Percentiles rank a stretch among this genome's conserved stretches.
These are phyloP conservation scores for Lagopus leucura DNA, from an alignment of 2,113 vertebrate species.

Conservation along the genomic window DNA sequence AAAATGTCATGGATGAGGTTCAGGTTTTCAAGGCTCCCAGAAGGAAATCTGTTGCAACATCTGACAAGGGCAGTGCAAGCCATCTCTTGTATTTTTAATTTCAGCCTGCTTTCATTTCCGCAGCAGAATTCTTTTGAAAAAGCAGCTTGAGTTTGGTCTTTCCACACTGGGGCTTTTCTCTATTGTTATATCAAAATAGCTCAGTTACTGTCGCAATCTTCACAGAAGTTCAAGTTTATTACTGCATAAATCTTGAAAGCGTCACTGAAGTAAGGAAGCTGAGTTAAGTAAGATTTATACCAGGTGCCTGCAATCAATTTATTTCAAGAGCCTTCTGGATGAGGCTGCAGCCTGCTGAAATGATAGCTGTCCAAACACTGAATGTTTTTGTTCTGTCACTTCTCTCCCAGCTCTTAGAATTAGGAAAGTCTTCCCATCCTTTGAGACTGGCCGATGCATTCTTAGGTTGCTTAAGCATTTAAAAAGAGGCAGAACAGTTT, in stretches of 20 bases:
- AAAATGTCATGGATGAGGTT: background rate
- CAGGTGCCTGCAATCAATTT: background rate
- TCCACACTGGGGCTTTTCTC: background rate
- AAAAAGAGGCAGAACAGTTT: rapidly evolving
- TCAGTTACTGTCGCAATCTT: background rate
- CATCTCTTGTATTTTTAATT: background rate
- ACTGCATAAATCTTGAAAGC: background rate
- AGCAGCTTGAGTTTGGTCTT: background rate
- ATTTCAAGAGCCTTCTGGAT: background rate
- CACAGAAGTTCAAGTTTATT: background rate
- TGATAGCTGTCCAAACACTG: background rate
- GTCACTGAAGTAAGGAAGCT: background rate
- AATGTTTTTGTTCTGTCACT: background rate
- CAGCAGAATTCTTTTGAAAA: background rate
- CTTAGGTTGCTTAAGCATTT: background rate
- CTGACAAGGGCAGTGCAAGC: background rate
- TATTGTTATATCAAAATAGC: background rate
- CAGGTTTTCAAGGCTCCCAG: background rate
- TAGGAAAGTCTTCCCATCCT: background rate
- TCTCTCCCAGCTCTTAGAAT: background rate
- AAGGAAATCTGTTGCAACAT: background rate
- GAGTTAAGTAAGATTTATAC: background rate
- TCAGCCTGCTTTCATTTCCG: background rate
- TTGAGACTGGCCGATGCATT: background rate
- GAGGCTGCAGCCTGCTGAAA: background rate